These are phyloP conservation scores for Venustoraphidia nigricollis DNA, from an alignment of 2,888 invertebrate genomes.

Conservation along the genomic window DNA sequence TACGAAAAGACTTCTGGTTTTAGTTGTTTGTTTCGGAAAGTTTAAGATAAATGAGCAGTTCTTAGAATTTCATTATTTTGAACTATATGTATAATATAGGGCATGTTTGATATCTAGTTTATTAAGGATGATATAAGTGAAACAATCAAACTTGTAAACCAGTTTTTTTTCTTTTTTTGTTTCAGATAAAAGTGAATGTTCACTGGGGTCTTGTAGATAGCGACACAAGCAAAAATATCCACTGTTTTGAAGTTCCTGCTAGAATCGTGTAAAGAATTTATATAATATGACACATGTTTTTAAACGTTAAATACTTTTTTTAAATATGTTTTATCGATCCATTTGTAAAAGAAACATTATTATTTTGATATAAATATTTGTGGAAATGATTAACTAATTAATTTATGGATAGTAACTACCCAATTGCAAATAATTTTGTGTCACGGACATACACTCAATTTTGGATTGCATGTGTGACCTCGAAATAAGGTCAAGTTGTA, in stretches of 20 bases:
- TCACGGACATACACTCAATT: too few species aligned
- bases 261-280: constrained; percentile 27
- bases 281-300: neutral
- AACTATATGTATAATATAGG: neutral
- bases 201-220: constrained; percentile 42
- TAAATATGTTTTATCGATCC: too few species aligned
- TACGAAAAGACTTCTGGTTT: too few species aligned
- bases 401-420: too few species aligned
- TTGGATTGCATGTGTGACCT: too few species aligned
- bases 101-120: neutral
- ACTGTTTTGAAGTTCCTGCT: constrained; percentile 57
- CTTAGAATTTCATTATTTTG: neutral
- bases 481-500: too few species aligned
- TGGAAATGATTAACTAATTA: too few species aligned
- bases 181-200: constrained; percentile 40
- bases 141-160: neutral
- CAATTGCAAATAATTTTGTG: too few species aligned
- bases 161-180: constrained; percentile 18
- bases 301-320: neutral
- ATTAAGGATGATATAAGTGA: neutral
- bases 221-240: constrained; percentile 26
- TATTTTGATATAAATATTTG: too few species aligned
- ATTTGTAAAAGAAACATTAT: too few species aligned
- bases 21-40: too few species aligned
- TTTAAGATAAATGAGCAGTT: too few species aligned